Percentiles rank a stretch among this genome's conserved stretches.
phyloP scores from a whole-genome alignment of 92 coral and sea anemone genomes.

The Epizoanthus illoricatus region DNA sequence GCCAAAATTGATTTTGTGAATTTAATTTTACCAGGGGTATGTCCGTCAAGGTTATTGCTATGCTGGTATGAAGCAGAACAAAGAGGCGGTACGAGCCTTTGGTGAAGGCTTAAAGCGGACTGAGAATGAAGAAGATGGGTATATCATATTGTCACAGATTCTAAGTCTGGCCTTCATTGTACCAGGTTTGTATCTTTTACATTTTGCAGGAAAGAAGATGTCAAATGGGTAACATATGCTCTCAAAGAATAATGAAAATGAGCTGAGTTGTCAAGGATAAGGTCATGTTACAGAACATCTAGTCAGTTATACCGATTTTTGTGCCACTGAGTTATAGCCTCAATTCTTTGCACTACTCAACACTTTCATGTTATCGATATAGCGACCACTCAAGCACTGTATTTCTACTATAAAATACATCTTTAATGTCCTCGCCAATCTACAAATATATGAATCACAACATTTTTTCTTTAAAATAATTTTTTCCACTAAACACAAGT shows the following conservation, averaged over 20 bases:
- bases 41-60: slow-evolving; percentile 66
- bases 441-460: slow-evolving; percentile 45
- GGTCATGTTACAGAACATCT: too few relatives aligned
- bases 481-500: slow-evolving; percentile 30
- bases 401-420: slow-evolving; percentile 36
- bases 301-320: too few relatives aligned
- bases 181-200: slow-evolving; percentile 29
- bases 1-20: neutral
- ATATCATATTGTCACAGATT: slow-evolving; percentile 51
- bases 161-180: slow-evolving; percentile 35
- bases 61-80: slow-evolving; percentile 57
- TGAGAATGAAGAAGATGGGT: slow-evolving; percentile 57
- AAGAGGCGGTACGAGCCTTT: slow-evolving; percentile 60
- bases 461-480: slow-evolving; percentile 34
- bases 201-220: neutral
- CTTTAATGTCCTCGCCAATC: slow-evolving; percentile 37
- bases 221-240: neutral
- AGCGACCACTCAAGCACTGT: neutral
- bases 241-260: neutral
- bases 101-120: slow-evolving; percentile 60
- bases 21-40: slow-evolving; percentile 46
- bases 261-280: too few relatives aligned
- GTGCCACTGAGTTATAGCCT: too few relatives aligned
- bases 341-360: too few relatives aligned
- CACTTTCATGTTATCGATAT: too few relatives aligned